Evolutionary conservation across 2,888 invertebrate genomes (phyloP).

Genomic region (Nebria salina): DNA sequence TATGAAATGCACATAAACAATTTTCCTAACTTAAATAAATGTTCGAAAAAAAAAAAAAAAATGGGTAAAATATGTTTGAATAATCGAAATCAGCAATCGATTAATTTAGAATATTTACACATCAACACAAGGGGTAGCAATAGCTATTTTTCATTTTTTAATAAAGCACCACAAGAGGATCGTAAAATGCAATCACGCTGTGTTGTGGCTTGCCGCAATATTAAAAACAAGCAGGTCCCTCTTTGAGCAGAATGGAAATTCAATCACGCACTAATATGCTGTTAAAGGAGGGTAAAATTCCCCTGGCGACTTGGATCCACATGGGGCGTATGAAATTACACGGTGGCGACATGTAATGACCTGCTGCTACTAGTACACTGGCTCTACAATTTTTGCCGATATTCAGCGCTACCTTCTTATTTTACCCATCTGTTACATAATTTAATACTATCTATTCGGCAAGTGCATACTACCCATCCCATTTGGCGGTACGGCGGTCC

Average conservation of each 20-base stretch:
- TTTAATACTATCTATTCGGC: constrained; percentile 51
- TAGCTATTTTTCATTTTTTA: neutral
- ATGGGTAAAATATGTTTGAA: neutral
- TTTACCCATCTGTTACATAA: constrained; percentile 54
- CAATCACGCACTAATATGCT: constrained; percentile 60
- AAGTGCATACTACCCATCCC: constrained; percentile 16
- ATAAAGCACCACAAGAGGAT: neutral
- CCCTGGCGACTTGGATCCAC: constrained; percentile 56
- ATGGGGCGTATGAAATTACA: constrained; percentile 57
- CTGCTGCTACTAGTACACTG: neutral
- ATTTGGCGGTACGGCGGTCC: neutral
- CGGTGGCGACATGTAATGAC: constrained; percentile 38
- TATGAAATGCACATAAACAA: neutral
- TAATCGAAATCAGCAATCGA: neutral
- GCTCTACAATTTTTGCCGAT: neutral
- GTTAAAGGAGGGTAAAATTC: constrained; percentile 57
- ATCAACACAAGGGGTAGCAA: neutral
- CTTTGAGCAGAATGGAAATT: constrained; percentile 55
- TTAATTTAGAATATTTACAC: neutral
- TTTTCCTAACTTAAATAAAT: too few species aligned
- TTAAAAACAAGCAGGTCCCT: constrained; percentile 53
- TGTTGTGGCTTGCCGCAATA: constrained; percentile 49
- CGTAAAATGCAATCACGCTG: constrained; percentile 8
- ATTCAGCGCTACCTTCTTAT: neutral
- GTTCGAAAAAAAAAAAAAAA: too few species aligned